A percentile compares a stretch with the other conserved stretches of the same genome.
Conservation (phyloP, 37 sponge, comb jelly and placozoan genomes). For the Axinella damicornis region DNA sequence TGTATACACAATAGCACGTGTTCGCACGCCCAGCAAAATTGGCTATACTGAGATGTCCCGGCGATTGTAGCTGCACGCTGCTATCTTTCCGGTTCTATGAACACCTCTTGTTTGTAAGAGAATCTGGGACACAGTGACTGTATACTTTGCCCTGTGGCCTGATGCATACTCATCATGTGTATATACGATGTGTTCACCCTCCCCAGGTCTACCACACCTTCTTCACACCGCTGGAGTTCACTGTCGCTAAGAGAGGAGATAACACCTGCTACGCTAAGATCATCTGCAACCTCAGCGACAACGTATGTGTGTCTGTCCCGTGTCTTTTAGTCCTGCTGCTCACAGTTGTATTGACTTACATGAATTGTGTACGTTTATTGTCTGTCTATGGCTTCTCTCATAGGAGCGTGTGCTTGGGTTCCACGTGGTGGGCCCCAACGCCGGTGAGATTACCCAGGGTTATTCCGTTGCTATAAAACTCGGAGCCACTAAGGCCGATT, state of each 20-base stretch:
- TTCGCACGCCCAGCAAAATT: too few species aligned
- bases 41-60: too few species aligned
- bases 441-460: conserved; percentile 98
- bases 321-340: too few species aligned
- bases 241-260: conserved; percentile 68
- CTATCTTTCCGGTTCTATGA: too few species aligned
- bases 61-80: too few species aligned
- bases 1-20: too few species aligned
- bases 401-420: conserved; percentile 92
- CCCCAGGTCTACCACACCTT: conserved; percentile 88
- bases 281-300: conserved; percentile 82
- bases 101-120: too few species aligned
- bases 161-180: too few species aligned
- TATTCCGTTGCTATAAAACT: conserved; percentile 90
- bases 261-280: conserved; percentile 90
- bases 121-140: too few species aligned
- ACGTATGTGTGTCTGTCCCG: conserved; percentile 62
- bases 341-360: too few species aligned
- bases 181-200: neutral
- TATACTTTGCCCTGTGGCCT: too few species aligned
- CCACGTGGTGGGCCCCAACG: conserved; percentile 93
- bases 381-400: neutral
- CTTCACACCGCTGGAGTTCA: conserved; percentile 90
- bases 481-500: conserved; percentile 94
- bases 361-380: neutral